phyloP scores from a whole-genome alignment of 1,140 invertebrate species.

The Ceratoteleas bidentatus region DNA sequence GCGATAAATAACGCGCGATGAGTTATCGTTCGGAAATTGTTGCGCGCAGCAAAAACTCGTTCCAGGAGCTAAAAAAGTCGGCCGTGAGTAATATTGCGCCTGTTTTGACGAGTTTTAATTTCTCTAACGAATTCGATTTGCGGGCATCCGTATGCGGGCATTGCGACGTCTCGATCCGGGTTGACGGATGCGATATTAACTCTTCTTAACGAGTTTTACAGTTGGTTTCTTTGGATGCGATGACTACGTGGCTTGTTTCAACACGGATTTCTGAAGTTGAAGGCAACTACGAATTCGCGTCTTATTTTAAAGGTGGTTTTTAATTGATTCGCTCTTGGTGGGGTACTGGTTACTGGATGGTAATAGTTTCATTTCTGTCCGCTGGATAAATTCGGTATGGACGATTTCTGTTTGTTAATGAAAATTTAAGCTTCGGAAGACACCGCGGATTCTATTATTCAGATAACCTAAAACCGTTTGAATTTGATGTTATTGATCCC shows the following conservation, averaged over 20 bases:
- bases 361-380: neutral
- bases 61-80: neutral
- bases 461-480: neutral
- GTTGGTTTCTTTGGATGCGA: constrained; percentile 45
- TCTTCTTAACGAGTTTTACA: constrained; percentile 64
- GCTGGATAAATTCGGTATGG: neutral
- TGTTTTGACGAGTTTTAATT: constrained; percentile 46
- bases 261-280: constrained; percentile 2
- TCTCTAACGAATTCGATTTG: constrained; percentile 50
- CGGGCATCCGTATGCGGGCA: constrained; percentile 23
- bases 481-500: constrained; percentile 23
- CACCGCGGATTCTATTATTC: neutral
- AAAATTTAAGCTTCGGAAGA: neutral
- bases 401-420: too few species aligned
- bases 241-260: constrained; percentile 28
- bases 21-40: constrained; percentile 13
- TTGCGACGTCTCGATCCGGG: constrained; percentile 45
- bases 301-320: constrained; percentile 11
- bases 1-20: constrained; percentile 15
- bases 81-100: constrained; percentile 12
- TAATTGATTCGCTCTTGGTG: neutral
- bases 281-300: neutral
- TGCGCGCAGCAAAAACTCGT: constrained; percentile 4
- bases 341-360: neutral
- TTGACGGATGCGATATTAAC: constrained; percentile 58